Base-by-base conservation (phyloP, 2,797 vertebrate genomes). In the Enoplosus armatus region DNA sequence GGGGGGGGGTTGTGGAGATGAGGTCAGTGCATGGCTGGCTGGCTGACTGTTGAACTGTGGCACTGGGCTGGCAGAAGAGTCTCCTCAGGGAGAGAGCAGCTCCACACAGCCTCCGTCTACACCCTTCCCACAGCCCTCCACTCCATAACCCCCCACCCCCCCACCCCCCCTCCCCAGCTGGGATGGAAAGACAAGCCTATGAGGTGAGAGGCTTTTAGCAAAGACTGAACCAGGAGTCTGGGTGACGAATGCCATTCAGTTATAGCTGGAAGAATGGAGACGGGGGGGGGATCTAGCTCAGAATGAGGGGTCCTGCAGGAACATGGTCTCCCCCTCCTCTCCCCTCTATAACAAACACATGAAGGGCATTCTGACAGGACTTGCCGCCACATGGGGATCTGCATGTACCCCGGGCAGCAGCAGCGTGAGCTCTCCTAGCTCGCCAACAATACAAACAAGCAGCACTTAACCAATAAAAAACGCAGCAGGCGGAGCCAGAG, bases 1-100 rank as follows among this genome's bases (percentile, higher is more conserved):
- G 74, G 56, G 79, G 71, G 83, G 73, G 77, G 77, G 90, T n/a
- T n/a, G n/a, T n/a, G n/a, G n/a, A n/a, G n/a, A 89, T 90, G 89
- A 91, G 92, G 92, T 93, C 92, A 93, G 89, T 90, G 90, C 87
- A 92, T 69, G 89, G 90, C 90, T 94, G 91, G 90, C 92, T 93
- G 92, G 89, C 92, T 93, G 92, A 91, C 92, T 94, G 93, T 91
- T 93, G 93, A 94, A 93, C 93, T 93, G 93, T 94, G 92, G 92
- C 93, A 90, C 90, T 86, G 89, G 87, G 91, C 87, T 94, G 92
- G 92, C 92, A 93, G 90, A 87, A 89, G 88, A 92, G 79, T 69
- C 78, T 93, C 92, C 90, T 93, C 50, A 33, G 93, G 90, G 92
- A 92, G 77, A 69, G 67, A 87, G 80, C 79, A 77, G 85, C 82